Evolutionary conservation across 1,140 invertebrate species (phyloP), one percentile per base, ranked within the genome.

Genomic region (Aphaenogaster rudis): DNA sequence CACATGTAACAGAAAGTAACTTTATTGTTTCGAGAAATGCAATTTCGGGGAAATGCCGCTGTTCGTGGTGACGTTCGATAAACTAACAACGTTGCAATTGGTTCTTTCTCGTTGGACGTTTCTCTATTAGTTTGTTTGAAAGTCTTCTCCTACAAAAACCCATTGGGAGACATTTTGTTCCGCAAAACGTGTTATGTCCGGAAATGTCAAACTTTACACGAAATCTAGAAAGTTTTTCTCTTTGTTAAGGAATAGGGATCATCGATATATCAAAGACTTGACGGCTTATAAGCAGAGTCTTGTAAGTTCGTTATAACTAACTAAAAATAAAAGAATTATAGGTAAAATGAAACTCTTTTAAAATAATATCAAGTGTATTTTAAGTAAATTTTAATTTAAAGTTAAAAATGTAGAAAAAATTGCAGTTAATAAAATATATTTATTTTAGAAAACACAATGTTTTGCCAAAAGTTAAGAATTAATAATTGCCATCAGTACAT

Each of bases 101-200:
- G 54, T 74, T 63, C 54, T 84, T 84, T 39, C 54, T 74, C 33
- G 54, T 21, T 48, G 59, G 80, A 84, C 80, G 69, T 84, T 84
- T 84, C 54, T 84, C 69, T 74, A 84, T 84, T 74, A 84, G 80
- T 84, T 81, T 71, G 77, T 79, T 71, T 71, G 50, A 45, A 84
- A 84, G 80, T 74, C 69, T 61, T 84, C 76, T 63, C 54, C 33
- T 61, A 61, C 42, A 61, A 36, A 74, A 84, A 72, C 42, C 80
- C 45, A 50, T 54, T 8, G 80, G 80, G 67, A 82, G 80, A 82
- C 69, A 72, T 74, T 81, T 67, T n/a, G 80, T 76, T 61, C 39
- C 69, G 3, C 80, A 57, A 61, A 84, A 59, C 69, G 69, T 54
- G 57, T 74, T 39, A 57, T 74, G 42, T 69, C 59, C 28, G 57